Percentiles rank a stretch among this genome's conserved stretches.
Conservation (phyloP, 2,888 invertebrate genomes). For the Mythimna ferrago region DNA sequence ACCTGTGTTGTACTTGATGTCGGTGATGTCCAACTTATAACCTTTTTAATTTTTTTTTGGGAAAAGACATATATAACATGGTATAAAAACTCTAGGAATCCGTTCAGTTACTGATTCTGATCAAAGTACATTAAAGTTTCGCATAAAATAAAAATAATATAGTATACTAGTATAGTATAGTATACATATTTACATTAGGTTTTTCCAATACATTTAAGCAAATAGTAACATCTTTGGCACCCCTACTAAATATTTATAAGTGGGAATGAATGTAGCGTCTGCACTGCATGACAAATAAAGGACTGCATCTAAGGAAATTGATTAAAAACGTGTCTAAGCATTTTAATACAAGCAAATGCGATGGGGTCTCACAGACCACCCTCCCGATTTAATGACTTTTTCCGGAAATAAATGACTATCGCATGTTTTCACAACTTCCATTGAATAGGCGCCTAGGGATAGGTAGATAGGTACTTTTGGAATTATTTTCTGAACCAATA, state of each 20-base stretch:
- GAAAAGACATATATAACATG: too few species aligned
- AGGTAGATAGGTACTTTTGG: neutral
- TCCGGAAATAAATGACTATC: slow-evolving; percentile 52
- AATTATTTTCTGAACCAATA: too few species aligned
- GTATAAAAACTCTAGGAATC: too few species aligned
- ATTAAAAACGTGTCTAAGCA: slow-evolving; percentile 75
- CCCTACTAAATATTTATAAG: slow-evolving; percentile 56
- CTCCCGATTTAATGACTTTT: slow-evolving; percentile 48
- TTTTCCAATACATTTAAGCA: slow-evolving; percentile 9
- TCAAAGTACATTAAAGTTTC: too few species aligned
- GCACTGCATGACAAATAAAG: slow-evolving; percentile 47
- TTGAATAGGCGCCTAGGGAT: neutral
- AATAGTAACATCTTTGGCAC: slow-evolving; percentile 15
- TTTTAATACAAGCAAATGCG: slow-evolving; percentile 69
- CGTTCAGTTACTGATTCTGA: too few species aligned
- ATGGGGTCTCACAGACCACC: slow-evolving; percentile 46
- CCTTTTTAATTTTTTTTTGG: too few species aligned
- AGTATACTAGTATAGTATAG: too few species aligned
- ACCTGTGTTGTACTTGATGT: too few species aligned
- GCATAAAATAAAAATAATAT: too few species aligned
- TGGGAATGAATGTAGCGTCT: slow-evolving; percentile 28
- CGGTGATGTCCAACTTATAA: too few species aligned
- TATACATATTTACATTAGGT: slow-evolving; percentile 35
- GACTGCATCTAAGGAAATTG: slow-evolving; percentile 61
- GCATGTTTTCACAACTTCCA: slow-evolving; percentile 29